These are phyloP conservation scores for Coregonus suidteri DNA, from an alignment of 2,797 vertebrate species.

Conservation along the genomic window DNA sequence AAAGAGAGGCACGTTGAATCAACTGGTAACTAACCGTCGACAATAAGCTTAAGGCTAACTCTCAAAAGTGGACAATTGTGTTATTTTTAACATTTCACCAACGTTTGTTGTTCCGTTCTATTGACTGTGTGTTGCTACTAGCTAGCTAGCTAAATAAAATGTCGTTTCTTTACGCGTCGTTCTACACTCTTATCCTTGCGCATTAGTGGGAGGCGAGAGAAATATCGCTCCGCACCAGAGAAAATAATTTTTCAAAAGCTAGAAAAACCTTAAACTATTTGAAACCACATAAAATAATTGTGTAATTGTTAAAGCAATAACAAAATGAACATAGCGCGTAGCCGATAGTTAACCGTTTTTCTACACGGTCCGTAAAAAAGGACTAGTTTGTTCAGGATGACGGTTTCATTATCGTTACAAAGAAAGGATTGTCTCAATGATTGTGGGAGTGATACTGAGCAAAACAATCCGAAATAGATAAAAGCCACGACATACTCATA, in stretches of 20 bases:
- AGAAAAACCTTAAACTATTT: background rate
- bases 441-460: background rate
- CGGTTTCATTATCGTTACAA: background rate
- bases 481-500: background rate
- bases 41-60: background rate
- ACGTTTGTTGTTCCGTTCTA: background rate
- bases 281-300: background rate
- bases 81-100: background rate
- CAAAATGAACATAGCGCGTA: background rate
- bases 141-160: background rate
- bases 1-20: background rate
- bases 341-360: background rate
- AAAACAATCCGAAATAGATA: background rate
- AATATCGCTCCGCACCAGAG: conserved; percentile 69
- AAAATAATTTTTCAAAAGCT: conserved; percentile 3
- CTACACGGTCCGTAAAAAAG: background rate
- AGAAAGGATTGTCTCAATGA: conserved; percentile 3
- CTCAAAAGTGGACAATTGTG: background rate
- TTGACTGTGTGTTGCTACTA: background rate
- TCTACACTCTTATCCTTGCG: conserved; percentile 18
- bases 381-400: conserved; percentile 9
- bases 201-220: conserved; percentile 11
- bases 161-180: background rate
- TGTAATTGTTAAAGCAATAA: background rate
- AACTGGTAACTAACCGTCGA: background rate